These are phyloP conservation scores for Aphrocallistes beatrix DNA, from an alignment of 37 sponge, comb jelly and placozoan species.

Conservation along the genomic window DNA sequence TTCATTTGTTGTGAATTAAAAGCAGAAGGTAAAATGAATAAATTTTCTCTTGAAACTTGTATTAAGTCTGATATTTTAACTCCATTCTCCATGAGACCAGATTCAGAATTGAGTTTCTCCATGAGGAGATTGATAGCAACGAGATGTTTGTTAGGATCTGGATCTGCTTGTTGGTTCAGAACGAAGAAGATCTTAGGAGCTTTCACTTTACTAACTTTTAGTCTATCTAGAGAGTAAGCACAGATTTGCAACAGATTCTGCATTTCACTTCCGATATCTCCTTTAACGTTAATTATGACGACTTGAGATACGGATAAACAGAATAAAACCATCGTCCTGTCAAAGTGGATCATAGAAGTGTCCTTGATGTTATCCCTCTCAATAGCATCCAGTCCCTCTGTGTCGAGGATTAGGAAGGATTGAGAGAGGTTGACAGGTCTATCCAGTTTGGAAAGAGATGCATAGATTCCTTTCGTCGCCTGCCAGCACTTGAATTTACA, in stretches of 20 bases:
- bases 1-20: neutral
- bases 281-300: neutral
- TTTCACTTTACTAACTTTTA: neutral
- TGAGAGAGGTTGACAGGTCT: neutral
- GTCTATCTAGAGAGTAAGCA: neutral
- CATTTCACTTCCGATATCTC: neutral
- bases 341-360: slow-evolving; percentile 9
- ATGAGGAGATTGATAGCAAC: neutral
- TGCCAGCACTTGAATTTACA: slow-evolving; percentile 6
- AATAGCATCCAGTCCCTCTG: slow-evolving; percentile 8
- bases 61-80: neutral
- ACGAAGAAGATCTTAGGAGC: neutral
- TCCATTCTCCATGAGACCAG: neutral
- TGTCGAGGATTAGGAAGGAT: neutral
- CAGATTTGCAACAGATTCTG: neutral
- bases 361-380: neutral
- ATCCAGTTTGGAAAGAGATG: neutral
- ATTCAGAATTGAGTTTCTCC: neutral
- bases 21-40: neutral
- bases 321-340: slow-evolving; percentile 8
- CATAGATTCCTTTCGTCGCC: neutral
- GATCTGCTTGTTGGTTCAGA: slow-evolving; percentile 8
- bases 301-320: neutral
- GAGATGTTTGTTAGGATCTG: neutral
- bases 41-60: neutral